These are phyloP conservation scores for Dreissena rostriformis DNA, from an alignment of 1,140 invertebrate genomes.

Conservation along the genomic window DNA sequence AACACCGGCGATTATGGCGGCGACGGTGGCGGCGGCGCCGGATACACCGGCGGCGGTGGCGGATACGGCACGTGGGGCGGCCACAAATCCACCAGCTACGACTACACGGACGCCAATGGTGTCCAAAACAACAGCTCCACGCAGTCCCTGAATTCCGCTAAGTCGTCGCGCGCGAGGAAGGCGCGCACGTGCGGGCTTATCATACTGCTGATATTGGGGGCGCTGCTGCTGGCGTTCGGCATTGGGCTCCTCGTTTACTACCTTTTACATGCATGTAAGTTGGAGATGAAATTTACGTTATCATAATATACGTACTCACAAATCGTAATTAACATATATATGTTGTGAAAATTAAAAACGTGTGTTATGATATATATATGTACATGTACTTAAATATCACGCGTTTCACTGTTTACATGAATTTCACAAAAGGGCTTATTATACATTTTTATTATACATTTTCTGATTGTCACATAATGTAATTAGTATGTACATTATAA, in stretches of 20 bases:
- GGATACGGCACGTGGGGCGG: slow-evolving; percentile 4
- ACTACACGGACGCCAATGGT: slow-evolving; percentile 33
- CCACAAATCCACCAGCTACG: slow-evolving; percentile 27
- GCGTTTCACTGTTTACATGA: too few species aligned
- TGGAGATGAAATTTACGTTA: background rate
- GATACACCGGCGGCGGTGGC: slow-evolving; percentile 14
- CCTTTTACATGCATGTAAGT: slow-evolving; percentile 45
- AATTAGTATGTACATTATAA: too few species aligned
- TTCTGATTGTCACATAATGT: too few species aligned
- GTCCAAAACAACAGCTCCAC: background rate
- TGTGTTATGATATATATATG: too few species aligned
- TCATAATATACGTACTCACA: background rate
- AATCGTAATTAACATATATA: too few species aligned
- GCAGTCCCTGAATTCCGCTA: slow-evolving; percentile 31
- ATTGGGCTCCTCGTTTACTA: slow-evolving; percentile 46
- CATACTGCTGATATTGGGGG: slow-evolving; percentile 33
- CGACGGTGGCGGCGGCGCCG: slow-evolving; percentile 29
- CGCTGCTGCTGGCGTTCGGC: slow-evolving; percentile 38
- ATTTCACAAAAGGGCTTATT: too few species aligned
- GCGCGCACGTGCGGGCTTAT: slow-evolving; percentile 34
- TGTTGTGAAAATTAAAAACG: too few species aligned
- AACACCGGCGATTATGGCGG: background rate
- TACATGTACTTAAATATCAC: too few species aligned
- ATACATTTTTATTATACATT: too few species aligned
- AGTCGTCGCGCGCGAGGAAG: slow-evolving; percentile 16